Percentiles rank a stretch among this genome's conserved stretches.
Evolutionary conservation across 2,888 invertebrate genomes (phyloP).

Genomic region (Tetheella fluctuosa): DNA sequence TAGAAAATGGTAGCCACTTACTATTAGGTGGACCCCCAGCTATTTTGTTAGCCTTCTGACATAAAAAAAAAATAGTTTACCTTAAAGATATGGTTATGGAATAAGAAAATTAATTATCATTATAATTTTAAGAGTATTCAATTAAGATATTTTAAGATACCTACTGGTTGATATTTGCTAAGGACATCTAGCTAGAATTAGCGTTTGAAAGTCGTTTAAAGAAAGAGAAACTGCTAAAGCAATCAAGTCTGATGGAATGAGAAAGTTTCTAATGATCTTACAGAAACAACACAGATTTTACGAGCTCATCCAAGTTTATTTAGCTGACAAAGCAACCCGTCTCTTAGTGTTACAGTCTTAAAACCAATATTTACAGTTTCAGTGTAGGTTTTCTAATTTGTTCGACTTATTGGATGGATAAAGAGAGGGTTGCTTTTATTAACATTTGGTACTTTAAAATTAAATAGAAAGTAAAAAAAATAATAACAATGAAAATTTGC

Average conservation of each 20-base stretch:
- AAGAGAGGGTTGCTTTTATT: neutral
- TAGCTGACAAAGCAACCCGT: neutral
- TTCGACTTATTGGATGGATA: neutral
- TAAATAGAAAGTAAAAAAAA: too few species aligned
- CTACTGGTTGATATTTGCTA: neutral
- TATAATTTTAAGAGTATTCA: too few species aligned
- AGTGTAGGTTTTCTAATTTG: neutral
- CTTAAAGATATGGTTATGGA: too few species aligned
- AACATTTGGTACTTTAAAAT: neutral
- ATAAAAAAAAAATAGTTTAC: too few species aligned
- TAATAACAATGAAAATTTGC: too few species aligned
- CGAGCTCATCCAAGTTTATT: neutral
- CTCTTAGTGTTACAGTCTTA: constrained; percentile 6
- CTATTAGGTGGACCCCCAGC: too few species aligned
- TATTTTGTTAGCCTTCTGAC: too few species aligned
- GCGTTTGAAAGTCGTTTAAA: neutral
- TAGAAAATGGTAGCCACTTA: too few species aligned
- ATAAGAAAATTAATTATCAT: too few species aligned
- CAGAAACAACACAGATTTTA: neutral
- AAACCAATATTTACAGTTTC: neutral
- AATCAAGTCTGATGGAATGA: neutral
- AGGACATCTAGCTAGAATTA: neutral
- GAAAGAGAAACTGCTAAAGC: neutral
- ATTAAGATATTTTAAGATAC: too few species aligned
- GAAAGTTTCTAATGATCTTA: constrained; percentile 2